These are phyloP conservation scores for Chlamydotis undulata DNA, from an alignment of 2,113 vertebrate species.

Conservation along the genomic window DNA sequence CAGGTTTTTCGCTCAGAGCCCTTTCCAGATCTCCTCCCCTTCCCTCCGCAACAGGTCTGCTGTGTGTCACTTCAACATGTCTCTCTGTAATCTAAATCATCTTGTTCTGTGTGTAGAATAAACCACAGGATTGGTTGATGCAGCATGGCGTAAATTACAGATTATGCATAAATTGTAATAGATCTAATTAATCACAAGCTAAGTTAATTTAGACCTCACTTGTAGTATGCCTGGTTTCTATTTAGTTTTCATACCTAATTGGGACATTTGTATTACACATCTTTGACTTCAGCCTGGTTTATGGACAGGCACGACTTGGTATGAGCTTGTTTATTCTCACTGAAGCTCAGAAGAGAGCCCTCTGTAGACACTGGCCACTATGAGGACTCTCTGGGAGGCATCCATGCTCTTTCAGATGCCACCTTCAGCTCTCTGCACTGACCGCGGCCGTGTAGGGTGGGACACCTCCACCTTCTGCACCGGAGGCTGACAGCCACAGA, in stretches of 20 bases:
- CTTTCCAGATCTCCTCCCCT: not conserved
- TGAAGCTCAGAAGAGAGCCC: not conserved
- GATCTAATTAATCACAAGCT: not conserved
- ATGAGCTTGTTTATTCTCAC: not conserved
- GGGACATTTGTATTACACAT: not conserved
- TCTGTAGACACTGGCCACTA: not conserved
- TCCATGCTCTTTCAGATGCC: not conserved
- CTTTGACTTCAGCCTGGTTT: not conserved
- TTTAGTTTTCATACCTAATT: not conserved
- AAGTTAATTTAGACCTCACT: not conserved
- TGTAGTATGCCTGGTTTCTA: not conserved
- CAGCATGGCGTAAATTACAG: not conserved
- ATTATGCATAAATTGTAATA: not conserved
- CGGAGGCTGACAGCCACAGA: not conserved
- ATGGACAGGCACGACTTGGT: not conserved
- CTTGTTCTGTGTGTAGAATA: not conserved
- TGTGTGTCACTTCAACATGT: not conserved
- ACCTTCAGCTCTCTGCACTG: not conserved
- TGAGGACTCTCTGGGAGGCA: not conserved
- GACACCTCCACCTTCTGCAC: accelerated
- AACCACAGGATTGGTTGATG: not conserved
- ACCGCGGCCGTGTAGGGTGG: accelerated
- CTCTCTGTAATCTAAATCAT: not conserved
- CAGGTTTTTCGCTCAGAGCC: not conserved
- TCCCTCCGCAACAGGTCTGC: not conserved